Conservation (phyloP, 2,113 vertebrate genomes). For the Coregonus clupeaformis region DNA sequence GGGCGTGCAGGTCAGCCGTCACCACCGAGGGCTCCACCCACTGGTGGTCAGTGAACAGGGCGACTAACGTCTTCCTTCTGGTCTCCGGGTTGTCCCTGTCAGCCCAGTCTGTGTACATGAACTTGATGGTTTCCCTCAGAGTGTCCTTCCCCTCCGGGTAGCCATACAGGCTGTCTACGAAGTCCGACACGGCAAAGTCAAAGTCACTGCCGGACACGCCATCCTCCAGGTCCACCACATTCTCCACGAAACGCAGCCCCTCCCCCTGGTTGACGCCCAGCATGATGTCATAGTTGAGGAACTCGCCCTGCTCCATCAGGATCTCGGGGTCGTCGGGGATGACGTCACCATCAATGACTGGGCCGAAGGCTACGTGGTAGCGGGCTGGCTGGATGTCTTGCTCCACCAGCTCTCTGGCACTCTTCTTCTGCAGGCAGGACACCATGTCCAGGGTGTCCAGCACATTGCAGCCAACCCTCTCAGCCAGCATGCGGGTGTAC, state of each 20-base stretch:
- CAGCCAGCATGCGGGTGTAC: constrained; percentile 93
- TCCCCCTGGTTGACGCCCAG: constrained; percentile 97
- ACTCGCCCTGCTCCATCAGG: constrained; percentile 98
- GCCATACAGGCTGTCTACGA: constrained; percentile 96
- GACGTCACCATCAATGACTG: constrained; percentile 95
- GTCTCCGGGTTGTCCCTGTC: constrained; percentile 97
- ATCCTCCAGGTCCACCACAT: constrained; percentile 93
- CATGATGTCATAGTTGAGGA: constrained; percentile 99
- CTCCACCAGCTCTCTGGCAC: constrained; percentile 92
- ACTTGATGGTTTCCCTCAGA: constrained; percentile 95
- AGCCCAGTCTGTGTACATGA: constrained; percentile 99
- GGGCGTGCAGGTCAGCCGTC: constrained; percentile 93
- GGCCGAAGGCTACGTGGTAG: constrained; percentile 96
- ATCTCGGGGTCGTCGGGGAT: constrained; percentile 98
- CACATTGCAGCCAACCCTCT: constrained; percentile 96
- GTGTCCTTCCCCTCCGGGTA: constrained; percentile 98
- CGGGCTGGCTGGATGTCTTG: constrained; percentile 96
- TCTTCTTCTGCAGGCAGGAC: constrained; percentile 93
- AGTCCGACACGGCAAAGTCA: constrained; percentile 96
- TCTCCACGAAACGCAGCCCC: constrained; percentile 96
- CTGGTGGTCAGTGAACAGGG: constrained; percentile 98
- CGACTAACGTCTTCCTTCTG: constrained; percentile 94
- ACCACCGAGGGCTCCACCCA: constrained; percentile 98
- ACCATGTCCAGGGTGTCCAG: constrained; percentile 97
- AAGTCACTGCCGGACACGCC: constrained; percentile 96